Conservation (phyloP, 2,113 vertebrate species). For the Eretmochelys imbricata region DNA sequence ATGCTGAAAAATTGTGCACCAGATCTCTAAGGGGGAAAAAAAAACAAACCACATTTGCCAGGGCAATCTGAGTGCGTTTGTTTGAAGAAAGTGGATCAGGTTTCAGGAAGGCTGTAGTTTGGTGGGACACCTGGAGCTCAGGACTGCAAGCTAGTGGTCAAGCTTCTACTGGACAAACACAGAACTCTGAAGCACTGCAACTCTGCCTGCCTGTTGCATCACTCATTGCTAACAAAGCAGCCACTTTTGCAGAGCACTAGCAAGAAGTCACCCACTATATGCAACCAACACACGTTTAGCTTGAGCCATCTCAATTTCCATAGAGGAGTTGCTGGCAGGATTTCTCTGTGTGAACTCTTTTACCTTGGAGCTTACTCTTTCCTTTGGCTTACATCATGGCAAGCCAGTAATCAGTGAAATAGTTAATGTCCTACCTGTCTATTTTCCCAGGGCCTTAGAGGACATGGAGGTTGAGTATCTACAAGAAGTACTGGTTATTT, state of each 20-base stretch:
- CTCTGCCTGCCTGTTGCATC: background rate
- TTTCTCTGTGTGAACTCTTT: background rate
- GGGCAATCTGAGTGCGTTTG: background rate
- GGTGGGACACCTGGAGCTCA: background rate
- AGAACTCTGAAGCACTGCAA: background rate
- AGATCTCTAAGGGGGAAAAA: background rate
- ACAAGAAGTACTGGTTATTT: background rate
- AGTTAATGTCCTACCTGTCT: background rate
- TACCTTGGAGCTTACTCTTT: background rate
- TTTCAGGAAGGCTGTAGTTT: background rate
- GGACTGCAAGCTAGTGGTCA: background rate
- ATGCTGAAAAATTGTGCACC: background rate
- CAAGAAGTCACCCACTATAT: background rate
- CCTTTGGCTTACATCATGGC: background rate
- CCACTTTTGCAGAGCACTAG: background rate
- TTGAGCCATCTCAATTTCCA: background rate
- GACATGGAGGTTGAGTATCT: background rate
- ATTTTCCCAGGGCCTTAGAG: background rate
- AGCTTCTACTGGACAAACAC: background rate
- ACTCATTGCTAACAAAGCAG: background rate
- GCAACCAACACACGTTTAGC: background rate
- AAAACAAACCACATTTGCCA: background rate
- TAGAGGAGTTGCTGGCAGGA: background rate
- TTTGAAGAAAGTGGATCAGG: background rate
- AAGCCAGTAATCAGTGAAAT: background rate